Evolutionary conservation across 2,797 vertebrate genomes (phyloP).

Genomic region (Sylvilagus floridanus): DNA sequence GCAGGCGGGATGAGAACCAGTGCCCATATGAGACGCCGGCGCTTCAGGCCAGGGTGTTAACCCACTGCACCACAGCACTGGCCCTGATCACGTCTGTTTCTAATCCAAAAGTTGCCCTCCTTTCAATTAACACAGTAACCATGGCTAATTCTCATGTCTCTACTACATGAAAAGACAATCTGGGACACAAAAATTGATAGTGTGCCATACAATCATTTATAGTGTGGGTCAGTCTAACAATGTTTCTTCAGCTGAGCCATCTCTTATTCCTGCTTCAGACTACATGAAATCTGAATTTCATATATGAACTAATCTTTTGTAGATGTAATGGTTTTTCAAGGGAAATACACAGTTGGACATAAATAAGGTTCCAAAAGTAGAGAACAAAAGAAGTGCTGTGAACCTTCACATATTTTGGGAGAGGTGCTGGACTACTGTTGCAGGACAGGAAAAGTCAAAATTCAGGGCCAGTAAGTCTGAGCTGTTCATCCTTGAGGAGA

Average conservation of each 20-base stretch:
- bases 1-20: too few relatives aligned
- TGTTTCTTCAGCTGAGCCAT: not conserved
- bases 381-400: not conserved
- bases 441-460: not conserved
- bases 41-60: too few relatives aligned
- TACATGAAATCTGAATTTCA: not conserved
- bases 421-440: rapidly evolving
- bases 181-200: not conserved
- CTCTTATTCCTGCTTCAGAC: not conserved
- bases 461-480: not conserved
- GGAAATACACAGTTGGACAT: not conserved
- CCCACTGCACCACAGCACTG: too few relatives aligned
- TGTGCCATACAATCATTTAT: not conserved
- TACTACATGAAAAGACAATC: not conserved
- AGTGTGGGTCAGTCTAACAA: not conserved
- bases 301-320: not conserved
- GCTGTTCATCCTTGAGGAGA: not conserved
- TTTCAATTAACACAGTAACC: not conserved
- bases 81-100: not conserved
- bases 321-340: not conserved
- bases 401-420: not conserved
- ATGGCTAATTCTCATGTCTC: not conserved
- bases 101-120: not conserved
- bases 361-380: not conserved
- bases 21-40: too few relatives aligned